Evolutionary conservation across 2,113 vertebrate genomes (phyloP), one percentile per base, ranked within the genome.

Genomic region (Pelmatolapia mariae): DNA sequence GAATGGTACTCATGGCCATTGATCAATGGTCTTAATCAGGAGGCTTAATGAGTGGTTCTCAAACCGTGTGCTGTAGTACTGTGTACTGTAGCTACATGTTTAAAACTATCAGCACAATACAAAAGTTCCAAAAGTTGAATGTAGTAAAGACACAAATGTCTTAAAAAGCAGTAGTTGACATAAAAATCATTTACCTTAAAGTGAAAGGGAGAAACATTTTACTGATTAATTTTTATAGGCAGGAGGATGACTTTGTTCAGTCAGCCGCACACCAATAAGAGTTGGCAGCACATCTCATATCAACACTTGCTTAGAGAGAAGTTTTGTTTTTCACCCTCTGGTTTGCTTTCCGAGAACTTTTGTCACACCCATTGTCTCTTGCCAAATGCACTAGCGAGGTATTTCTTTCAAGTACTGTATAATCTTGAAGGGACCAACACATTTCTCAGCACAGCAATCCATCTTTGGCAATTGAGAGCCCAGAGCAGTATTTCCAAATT

Each of bases 401-500:
- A 63, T 76, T 68, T 78, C 73, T 81, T 91, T 85, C 40, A 85
- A 85, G 47, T 68, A 84, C 71, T 86, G 80, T 43, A 76, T 88
- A 85, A 87, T 81, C 56, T 59, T 79, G 24, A 71, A 36, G 43
- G 83, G 76, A 43, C 83, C 38, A 31, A 19, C 33, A 73, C n/a
- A 38, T 89, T 92, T 86, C 73, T 80, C 54, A 84, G 45, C n/a
- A 31, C 29, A 40, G 59, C 7, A 1, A 31, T 45, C 71, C 29
- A 56, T 89, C 73, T 73, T 82, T 83, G 71, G 80, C 45, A 80
- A 61, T 40, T 31, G 43, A 88, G 85, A 85, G 85, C 85, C 84
- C 82, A 43, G 24, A 85, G 88, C 89, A 68, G 63, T 81, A 84
- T 87, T 91, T 82, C 86, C 54, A 91, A 86, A 93, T 89, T 87